Evolutionary conservation across 1,140 invertebrate species (phyloP).

Genomic region (Drepana arcuata): DNA sequence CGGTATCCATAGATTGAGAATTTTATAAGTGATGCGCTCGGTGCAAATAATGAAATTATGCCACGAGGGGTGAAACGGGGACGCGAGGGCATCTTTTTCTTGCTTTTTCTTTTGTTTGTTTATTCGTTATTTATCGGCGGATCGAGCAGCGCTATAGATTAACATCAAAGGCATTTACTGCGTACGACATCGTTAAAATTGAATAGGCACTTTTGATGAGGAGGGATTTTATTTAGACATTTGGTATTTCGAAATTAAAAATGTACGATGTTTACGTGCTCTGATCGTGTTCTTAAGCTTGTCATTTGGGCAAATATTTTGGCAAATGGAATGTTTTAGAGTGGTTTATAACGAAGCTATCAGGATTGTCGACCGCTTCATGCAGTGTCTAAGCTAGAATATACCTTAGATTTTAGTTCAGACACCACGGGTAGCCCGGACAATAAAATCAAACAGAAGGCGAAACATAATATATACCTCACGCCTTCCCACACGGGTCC

Average conservation of each 20-base stretch:
- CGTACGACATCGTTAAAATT: constrained; percentile 41
- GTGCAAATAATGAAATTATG: constrained; percentile 57
- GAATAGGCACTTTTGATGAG: constrained; percentile 26
- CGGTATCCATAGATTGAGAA: constrained; percentile 34
- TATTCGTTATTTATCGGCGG: constrained; percentile 56
- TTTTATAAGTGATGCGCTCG: constrained; percentile 38
- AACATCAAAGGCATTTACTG: constrained; percentile 43
- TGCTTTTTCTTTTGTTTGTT: constrained; percentile 44
- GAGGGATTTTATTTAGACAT: no score
- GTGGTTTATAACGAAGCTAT: no score
- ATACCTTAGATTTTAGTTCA: no score
- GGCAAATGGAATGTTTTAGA: no score
- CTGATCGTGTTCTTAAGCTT: no score
- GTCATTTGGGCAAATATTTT: no score
- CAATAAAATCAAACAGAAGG: background rate
- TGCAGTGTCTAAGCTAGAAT: no score
- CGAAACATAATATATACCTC: background rate
- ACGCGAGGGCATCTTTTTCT: constrained; percentile 16
- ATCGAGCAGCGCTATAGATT: constrained; percentile 45
- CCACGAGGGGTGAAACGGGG: constrained; percentile 14
- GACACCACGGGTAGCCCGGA: no score
- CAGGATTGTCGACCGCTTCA: no score
- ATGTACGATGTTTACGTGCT: no score
- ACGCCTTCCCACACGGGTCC: no score
- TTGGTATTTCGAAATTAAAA: no score